Percentiles rank a stretch among this genome's conserved stretches.
Evolutionary conservation across 2,888 invertebrate genomes (phyloP).

Genomic region (Muscina levida): DNA sequence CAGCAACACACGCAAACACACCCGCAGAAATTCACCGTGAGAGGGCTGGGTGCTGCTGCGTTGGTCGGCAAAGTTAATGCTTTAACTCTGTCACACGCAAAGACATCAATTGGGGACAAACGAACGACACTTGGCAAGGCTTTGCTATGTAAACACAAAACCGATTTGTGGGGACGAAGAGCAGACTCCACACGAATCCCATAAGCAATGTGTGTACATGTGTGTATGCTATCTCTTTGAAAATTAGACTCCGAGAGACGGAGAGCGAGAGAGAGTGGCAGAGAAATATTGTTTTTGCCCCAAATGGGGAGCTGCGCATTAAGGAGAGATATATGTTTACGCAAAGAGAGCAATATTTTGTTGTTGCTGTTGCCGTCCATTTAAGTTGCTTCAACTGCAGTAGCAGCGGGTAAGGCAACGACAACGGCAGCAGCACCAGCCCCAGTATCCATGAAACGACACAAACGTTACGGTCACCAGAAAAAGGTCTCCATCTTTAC

Average conservation of each 20-base stretch:
- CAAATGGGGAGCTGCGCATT: conserved; percentile 40
- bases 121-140: conserved; percentile 58
- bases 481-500: conserved; percentile 37
- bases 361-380: background rate
- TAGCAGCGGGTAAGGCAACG: conserved; percentile 3
- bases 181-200: background rate
- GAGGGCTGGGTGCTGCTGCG: conserved; percentile 49
- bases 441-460: conserved; percentile 52
- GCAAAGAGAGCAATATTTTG: conserved; percentile 9
- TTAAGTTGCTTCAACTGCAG: no score
- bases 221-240: background rate
- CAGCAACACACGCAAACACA: conserved; percentile 6
- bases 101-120: conserved; percentile 68
- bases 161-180: conserved; percentile 23
- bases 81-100: conserved; percentile 76
- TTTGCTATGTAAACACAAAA: conserved; percentile 37
- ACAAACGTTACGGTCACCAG: conserved; percentile 60
- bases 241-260: background rate
- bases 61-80: conserved; percentile 47
- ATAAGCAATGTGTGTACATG: background rate
- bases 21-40: background rate
- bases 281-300: background rate
- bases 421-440: conserved; percentile 29
- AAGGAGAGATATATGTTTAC: conserved; percentile 1
- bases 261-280: no score